Conservation (phyloP, 2,888 invertebrate genomes). For the Apantesis nais region DNA sequence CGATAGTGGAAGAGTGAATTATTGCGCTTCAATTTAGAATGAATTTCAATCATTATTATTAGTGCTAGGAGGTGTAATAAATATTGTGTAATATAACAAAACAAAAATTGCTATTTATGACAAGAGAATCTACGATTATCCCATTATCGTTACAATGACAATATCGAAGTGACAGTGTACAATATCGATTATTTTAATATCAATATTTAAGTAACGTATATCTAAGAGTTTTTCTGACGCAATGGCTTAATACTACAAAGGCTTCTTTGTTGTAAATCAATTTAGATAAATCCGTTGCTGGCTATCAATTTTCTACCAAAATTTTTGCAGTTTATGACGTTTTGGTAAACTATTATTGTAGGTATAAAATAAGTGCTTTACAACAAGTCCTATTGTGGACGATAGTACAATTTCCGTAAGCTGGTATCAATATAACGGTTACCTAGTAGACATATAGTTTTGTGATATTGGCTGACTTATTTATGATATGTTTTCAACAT, state of each 20-base stretch:
- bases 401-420: constrained; percentile 1
- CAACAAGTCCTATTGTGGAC: not conserved
- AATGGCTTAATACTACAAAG: not conserved
- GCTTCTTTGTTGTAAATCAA: not conserved
- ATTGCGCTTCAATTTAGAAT: no score
- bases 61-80: no score
- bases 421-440: constrained; percentile 7
- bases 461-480: constrained; percentile 15
- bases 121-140: no score
- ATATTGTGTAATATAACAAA: no score
- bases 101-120: no score
- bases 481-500: constrained; percentile 16
- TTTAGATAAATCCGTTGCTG: not conserved
- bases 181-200: not conserved
- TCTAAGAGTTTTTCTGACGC: not conserved
- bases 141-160: no score
- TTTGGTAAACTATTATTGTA: not conserved
- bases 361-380: not conserved
- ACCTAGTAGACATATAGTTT: constrained; percentile 19
- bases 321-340: not conserved
- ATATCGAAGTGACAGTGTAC: no score
- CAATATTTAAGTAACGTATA: not conserved
- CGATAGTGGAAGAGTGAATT: no score
- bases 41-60: no score
- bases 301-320: not conserved